Conservation (phyloP, 2,797 vertebrate genomes). For the Sebastes kiyomatsui region DNA sequence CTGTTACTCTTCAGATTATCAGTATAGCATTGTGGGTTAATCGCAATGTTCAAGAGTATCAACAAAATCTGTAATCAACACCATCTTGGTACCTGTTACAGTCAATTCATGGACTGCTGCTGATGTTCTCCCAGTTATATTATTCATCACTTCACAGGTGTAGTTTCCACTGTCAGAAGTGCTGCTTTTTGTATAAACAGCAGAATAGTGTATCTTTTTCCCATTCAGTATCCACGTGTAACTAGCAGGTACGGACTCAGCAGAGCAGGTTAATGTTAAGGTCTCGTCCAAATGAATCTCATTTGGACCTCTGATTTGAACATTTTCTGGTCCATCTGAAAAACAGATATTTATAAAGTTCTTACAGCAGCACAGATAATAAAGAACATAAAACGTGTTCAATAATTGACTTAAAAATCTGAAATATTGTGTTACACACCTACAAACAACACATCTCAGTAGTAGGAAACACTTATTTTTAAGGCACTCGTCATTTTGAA, state of each 20-base stretch:
- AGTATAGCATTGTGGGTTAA: no score
- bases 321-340: constrained; percentile 73
- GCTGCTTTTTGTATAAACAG: background rate
- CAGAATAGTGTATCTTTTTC: background rate
- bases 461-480: background rate
- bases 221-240: constrained; percentile 61
- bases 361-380: background rate
- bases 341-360: background rate
- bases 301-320: constrained; percentile 37
- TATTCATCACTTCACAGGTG: constrained; percentile 45
- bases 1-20: no score
- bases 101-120: background rate
- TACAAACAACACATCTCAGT: no score
- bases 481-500: background rate
- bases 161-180: constrained; percentile 46
- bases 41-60: no score
- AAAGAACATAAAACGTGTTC: background rate
- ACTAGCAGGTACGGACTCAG: constrained; percentile 48
- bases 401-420: background rate
- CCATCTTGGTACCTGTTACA: constrained; percentile 47
- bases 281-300: background rate
- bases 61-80: background rate
- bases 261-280: constrained; percentile 47
- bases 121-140: background rate
- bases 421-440: no score